These are phyloP conservation scores for Lamellibrachia satsuma DNA, from an alignment of 2,888 invertebrate species.

Conservation along the genomic window DNA sequence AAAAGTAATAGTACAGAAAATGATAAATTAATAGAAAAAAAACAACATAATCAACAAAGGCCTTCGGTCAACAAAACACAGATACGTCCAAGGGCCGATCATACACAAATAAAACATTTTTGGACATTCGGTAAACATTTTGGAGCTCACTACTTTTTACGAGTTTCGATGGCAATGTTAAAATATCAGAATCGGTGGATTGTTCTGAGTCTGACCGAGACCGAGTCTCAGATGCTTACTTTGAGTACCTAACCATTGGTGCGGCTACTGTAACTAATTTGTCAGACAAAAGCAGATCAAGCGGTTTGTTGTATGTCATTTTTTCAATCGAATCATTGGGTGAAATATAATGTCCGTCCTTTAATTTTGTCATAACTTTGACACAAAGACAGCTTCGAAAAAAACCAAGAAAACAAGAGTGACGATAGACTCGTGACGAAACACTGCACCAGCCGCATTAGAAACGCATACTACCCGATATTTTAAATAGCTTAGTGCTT, in stretches of 20 bases:
- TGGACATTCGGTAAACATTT: no score
- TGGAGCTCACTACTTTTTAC: no score
- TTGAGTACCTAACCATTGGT: conserved; percentile 91
- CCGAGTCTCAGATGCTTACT: conserved; percentile 37
- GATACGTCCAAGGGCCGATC: no score
- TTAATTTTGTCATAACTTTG: conserved; percentile 6
- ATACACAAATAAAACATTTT: no score
- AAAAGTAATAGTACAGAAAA: no score
- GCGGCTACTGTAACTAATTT: conserved; percentile 82
- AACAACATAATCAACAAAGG: no score
- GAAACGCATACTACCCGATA: background rate
- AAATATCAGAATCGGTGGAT: no score
- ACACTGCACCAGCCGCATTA: background rate
- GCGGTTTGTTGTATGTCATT: conserved; percentile 43
- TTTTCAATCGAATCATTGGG: background rate
- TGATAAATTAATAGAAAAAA: no score
- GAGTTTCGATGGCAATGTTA: no score
- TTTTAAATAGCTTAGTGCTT: background rate
- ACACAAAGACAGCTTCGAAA: background rate
- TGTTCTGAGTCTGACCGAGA: background rate
- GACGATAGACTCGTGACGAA: background rate
- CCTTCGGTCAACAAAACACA: no score
- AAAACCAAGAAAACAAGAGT: background rate
- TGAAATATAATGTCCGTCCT: conserved; percentile 9
- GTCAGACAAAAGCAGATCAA: conserved; percentile 75